Base-by-base conservation (phyloP, 2,888 invertebrate genomes). In the Acleris sparsana region DNA sequence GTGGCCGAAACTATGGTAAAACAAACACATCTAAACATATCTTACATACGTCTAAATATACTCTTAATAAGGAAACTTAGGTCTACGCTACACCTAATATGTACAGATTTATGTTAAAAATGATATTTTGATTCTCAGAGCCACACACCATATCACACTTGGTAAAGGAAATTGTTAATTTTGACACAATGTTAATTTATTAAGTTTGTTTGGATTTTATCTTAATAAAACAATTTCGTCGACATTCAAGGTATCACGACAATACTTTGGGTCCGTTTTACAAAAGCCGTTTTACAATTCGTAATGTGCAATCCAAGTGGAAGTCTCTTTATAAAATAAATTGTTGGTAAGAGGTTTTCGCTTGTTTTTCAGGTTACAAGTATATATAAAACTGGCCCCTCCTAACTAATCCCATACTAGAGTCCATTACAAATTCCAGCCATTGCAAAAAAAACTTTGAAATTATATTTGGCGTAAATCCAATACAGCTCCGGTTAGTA, bases 21-120 rank as follows among this genome's bases (percentile, higher is more conserved):
- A 82, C 80, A 88, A 89, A 89, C 86, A 87, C 87, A 75, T 86
- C 83, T 88, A 86, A 84, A 86, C 76, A 82, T 88, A 85, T 88
- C 82, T 86, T 87, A 88, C 83, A 70, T 72, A 75, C 83, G 83
- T 86, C 84, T 85, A 82, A 79, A 82, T 83, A 85, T 82, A 80
- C 80, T 80, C 75, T 83, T 84, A 83, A 77, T 80, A 80, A 79
- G 83, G 59, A 56, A 55, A 74, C 82, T 84, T 88, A 87, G 29
- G 43, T 22, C 76, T 84, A 87, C 57, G 61, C 78, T 82, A 83
- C 73, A 67, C 69, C 80, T 88, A 88, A 71, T 91, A 91, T 91
- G 82, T 89, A 90, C 89, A 89, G 77, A 70, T 72, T 80, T 72
- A 65, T 65, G 62, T 57, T 66, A 62, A 53, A 57, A 73, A 78